Percentiles rank a stretch among this genome's conserved stretches.
phyloP scores from a whole-genome alignment of 1,140 invertebrate genomes.

The Araneus ventricosus region DNA sequence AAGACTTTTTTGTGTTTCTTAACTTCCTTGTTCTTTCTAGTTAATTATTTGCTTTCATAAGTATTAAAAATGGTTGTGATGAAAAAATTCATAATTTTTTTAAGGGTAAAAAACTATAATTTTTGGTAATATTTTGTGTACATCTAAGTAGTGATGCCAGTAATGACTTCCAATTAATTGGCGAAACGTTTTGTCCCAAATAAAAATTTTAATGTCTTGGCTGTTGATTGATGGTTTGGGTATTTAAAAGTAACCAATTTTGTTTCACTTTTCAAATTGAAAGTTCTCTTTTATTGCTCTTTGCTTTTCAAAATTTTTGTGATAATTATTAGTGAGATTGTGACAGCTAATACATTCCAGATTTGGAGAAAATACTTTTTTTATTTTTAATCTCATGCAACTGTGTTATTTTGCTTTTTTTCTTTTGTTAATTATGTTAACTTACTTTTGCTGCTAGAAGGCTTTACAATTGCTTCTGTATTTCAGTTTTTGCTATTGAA shows the following conservation, averaged over 20 bases:
- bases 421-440: background rate
- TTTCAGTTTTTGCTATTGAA: background rate
- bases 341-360: slow-evolving; percentile 54
- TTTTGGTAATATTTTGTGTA: too few species aligned
- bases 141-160: too few species aligned
- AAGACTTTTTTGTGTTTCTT: background rate
- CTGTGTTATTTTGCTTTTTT: slow-evolving; percentile 1
- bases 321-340: slow-evolving; percentile 59
- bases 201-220: too few species aligned
- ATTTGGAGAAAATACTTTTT: background rate
- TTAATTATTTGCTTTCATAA: too few species aligned
- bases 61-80: too few species aligned
- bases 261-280: background rate
- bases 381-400: background rate
- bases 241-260: too few species aligned
- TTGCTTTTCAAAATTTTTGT: slow-evolving; percentile 44
- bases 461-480: background rate
- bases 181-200: too few species aligned
- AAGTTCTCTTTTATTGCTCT: background rate
- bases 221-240: too few species aligned
- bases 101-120: too few species aligned
- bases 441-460: background rate
- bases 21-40: too few species aligned
- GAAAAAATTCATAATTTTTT: too few species aligned
- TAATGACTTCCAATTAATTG: too few species aligned